A percentile compares a stretch with the other conserved stretches of the same genome.
phyloP scores from a whole-genome alignment of 2,888 invertebrate species.

The Erebia epiphron region DNA sequence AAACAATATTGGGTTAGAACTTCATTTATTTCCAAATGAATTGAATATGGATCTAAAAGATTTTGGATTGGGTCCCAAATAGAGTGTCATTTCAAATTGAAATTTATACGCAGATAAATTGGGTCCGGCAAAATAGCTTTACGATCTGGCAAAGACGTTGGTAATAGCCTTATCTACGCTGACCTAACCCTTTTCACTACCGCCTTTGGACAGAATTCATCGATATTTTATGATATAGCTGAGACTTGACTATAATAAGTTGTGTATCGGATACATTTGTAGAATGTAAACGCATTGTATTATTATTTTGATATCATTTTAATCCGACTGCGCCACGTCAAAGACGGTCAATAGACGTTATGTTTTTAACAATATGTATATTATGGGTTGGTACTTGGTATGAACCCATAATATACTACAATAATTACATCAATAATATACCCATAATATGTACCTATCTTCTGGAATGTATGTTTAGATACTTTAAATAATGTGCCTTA shows the following conservation, averaged over 20 bases:
- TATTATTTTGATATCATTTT: not conserved
- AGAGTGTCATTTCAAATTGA: slow-evolving; percentile 62
- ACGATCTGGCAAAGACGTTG: slow-evolving; percentile 72
- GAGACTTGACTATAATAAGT: slow-evolving; percentile 4
- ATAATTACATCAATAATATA: too few relatives aligned
- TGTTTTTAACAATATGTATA: too few relatives aligned
- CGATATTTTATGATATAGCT: slow-evolving; percentile 23
- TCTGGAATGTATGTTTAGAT: too few relatives aligned
- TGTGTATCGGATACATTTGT: not conserved
- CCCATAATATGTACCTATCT: too few relatives aligned
- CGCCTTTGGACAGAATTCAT: slow-evolving; percentile 40
- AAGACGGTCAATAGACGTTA: too few relatives aligned
- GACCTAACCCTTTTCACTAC: slow-evolving; percentile 78
- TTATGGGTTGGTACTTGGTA: too few relatives aligned
- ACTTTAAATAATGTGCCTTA: too few relatives aligned
- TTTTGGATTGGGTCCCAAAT: slow-evolving; percentile 37
- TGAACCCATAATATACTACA: too few relatives aligned
- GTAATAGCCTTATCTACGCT: slow-evolving; percentile 72
- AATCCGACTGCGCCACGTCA: too few relatives aligned
- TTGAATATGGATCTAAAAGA: slow-evolving; percentile 24
- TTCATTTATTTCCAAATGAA: slow-evolving; percentile 7
- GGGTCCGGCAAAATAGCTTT: slow-evolving; percentile 62
- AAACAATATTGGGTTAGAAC: too few relatives aligned
- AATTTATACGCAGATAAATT: slow-evolving; percentile 66
- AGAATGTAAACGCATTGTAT: not conserved